These are phyloP conservation scores for Ploceus nigricollis DNA, from an alignment of 2,113 vertebrate genomes.

Conservation along the genomic window DNA sequence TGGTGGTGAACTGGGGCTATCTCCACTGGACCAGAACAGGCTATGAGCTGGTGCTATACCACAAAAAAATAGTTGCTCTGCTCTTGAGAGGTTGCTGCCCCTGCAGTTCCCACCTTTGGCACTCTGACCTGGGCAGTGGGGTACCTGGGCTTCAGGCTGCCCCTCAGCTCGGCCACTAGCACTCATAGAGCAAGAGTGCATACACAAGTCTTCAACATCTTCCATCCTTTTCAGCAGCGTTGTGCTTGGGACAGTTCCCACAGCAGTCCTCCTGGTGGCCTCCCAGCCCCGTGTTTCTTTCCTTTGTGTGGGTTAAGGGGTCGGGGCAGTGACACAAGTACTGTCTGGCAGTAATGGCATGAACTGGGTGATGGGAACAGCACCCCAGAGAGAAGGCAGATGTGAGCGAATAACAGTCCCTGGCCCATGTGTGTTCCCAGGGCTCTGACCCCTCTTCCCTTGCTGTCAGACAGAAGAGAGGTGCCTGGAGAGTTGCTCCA, in stretches of 20 bases:
- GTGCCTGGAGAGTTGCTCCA: neutral
- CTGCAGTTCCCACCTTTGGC: neutral
- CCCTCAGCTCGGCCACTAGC: neutral
- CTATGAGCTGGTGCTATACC: neutral
- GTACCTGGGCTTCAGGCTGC: neutral
- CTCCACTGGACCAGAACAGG: neutral
- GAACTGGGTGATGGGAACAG: neutral
- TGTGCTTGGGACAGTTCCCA: neutral
- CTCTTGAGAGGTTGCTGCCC: neutral
- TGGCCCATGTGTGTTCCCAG: accelerated
- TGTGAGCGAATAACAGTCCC: neutral
- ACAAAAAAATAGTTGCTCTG: neutral
- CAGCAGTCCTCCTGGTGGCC: neutral
- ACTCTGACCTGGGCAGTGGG: accelerated
- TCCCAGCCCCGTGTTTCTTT: accelerated
- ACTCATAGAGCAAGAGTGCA: neutral
- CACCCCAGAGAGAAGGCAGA: neutral
- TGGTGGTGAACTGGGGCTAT: neutral
- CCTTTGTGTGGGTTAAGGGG: neutral
- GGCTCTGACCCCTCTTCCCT: neutral
- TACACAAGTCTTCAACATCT: accelerated
- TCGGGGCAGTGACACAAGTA: neutral
- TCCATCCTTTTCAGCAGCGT: neutral
- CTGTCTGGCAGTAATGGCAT: neutral
- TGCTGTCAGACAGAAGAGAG: neutral